Conservation (phyloP, 2,797 vertebrate genomes). For the Chaetophractus vellerosus region DNA sequence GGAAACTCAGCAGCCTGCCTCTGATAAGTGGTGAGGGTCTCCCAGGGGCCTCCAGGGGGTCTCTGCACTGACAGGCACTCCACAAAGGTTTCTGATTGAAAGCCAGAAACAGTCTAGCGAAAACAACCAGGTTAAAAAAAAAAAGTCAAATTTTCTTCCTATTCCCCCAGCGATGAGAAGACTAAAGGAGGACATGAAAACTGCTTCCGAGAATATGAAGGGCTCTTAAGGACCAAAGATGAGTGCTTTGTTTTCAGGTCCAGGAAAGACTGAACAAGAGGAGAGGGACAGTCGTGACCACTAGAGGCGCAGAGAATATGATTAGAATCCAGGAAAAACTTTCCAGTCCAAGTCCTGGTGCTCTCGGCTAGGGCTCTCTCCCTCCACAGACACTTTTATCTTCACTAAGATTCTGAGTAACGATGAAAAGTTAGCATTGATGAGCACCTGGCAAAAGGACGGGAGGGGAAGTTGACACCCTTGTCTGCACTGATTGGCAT, state of each 20-base stretch:
- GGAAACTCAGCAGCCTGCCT: neutral
- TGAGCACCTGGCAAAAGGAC: neutral
- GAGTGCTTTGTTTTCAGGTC: slow-evolving; percentile 66
- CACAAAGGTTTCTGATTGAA: neutral
- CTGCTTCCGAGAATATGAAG: neutral
- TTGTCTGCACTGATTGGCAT: neutral
- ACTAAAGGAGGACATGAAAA: neutral
- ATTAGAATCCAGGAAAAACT: neutral
- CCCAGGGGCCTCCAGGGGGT: neutral
- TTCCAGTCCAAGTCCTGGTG: neutral
- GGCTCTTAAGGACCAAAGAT: neutral
- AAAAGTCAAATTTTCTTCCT: slow-evolving; percentile 35
- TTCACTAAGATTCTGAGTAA: accelerated
- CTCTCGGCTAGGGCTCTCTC: neutral
- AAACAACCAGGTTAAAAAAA: neutral
- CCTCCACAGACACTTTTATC: accelerated
- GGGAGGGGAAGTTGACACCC: neutral
- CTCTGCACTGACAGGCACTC: neutral
- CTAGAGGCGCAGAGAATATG: neutral
- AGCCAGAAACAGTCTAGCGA: neutral
- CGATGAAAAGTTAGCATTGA: accelerated
- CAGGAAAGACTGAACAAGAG: neutral
- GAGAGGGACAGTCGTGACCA: neutral
- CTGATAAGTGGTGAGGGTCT: neutral
- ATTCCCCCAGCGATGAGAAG: neutral